Conservation (phyloP, 2,888 invertebrate species). For the Tetragonisca angustula region DNA sequence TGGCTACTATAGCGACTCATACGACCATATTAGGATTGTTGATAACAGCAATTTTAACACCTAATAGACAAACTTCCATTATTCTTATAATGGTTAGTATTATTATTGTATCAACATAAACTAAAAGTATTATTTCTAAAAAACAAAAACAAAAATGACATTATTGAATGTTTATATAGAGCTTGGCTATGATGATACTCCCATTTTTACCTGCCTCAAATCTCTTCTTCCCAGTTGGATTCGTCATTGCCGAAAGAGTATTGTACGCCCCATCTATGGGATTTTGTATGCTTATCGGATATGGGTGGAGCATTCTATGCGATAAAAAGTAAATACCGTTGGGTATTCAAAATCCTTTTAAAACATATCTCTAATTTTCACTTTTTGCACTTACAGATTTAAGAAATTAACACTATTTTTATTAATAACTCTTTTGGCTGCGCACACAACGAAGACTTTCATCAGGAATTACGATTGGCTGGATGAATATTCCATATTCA, state of each 20-base stretch:
- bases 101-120: neutral
- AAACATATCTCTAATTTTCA: neutral
- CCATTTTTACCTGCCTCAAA: conserved; percentile 98
- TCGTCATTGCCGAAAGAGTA: conserved; percentile 97
- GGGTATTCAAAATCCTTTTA: neutral
- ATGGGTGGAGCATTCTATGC: conserved; percentile 91
- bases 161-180: conserved; percentile 85
- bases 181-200: conserved; percentile 93
- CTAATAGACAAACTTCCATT: conserved; percentile 87
- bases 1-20: conserved; percentile 91
- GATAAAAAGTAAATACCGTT: conserved; percentile 85
- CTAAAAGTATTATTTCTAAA: neutral
- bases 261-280: conserved; percentile 99
- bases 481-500: conserved; percentile 96
- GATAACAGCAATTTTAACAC: conserved; percentile 85
- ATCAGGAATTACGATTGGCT: conserved; percentile 96
- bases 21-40: conserved; percentile 86
- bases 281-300: conserved; percentile 95
- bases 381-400: conserved; percentile 73
- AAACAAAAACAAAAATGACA: neutral
- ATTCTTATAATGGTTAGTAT: conserved; percentile 88
- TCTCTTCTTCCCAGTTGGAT: conserved; percentile 98
- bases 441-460: conserved; percentile 94
- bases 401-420: conserved; percentile 88
- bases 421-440: conserved; percentile 88